Evolutionary conservation across 2,797 vertebrate genomes (phyloP).

Genomic region (Ctenochaetus hawaiiensis): DNA sequence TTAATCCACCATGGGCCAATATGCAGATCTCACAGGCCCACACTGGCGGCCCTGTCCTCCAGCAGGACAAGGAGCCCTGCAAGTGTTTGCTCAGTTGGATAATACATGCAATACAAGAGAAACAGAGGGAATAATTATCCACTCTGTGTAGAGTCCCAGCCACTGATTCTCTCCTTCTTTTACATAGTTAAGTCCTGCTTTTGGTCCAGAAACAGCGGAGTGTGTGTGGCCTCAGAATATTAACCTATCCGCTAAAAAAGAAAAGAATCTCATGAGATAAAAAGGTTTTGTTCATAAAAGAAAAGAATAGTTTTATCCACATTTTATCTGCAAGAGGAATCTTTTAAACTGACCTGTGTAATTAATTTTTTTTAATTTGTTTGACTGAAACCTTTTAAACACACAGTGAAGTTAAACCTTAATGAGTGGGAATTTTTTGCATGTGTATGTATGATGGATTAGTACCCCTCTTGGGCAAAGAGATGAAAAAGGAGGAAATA

Average conservation of each 20-base stretch:
- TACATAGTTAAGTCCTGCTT: slow-evolving; percentile 14
- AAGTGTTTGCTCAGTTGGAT: slow-evolving; percentile 74
- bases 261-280: not conserved
- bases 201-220: slow-evolving; percentile 19
- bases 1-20: slow-evolving; percentile 79
- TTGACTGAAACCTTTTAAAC: not conserved
- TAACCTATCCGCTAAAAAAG: not conserved
- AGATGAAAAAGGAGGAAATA: slow-evolving; percentile 54
- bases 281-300: not conserved
- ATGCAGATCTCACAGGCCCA: slow-evolving; percentile 79
- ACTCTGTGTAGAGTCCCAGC: slow-evolving; percentile 40
- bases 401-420: not conserved
- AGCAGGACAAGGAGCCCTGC: slow-evolving; percentile 67
- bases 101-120: slow-evolving; percentile 61
- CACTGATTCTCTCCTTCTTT: slow-evolving; percentile 47
- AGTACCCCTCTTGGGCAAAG: slow-evolving; percentile 51
- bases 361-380: not conserved
- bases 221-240: slow-evolving; percentile 4
- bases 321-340: not conserved
- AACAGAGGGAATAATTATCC: slow-evolving; percentile 70
- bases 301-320: not conserved
- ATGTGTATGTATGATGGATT: slow-evolving; percentile 34
- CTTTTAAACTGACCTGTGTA: not conserved
- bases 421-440: not conserved
- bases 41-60: slow-evolving; percentile 55